Evolutionary conservation across 2,113 vertebrate genomes (phyloP).

Genomic region (Shinisaurus crocodilurus): DNA sequence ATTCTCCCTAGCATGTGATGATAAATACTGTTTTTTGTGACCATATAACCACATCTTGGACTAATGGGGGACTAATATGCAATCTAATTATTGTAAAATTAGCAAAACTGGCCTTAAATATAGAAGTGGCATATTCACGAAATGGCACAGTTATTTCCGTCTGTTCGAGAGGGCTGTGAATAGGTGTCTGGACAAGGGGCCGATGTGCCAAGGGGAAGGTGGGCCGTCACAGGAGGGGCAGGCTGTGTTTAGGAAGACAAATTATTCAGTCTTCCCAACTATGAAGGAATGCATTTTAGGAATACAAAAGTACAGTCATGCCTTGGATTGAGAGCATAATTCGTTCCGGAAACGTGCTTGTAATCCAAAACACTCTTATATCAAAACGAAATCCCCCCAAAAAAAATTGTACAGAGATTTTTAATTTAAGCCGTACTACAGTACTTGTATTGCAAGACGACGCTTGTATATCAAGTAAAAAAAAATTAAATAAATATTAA

Average conservation of each 20-base stretch:
- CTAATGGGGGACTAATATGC: too few relatives aligned
- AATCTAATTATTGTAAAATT: background rate
- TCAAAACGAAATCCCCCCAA: too few relatives aligned
- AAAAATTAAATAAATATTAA: too few relatives aligned
- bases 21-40: rapidly evolving
- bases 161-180: background rate
- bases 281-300: background rate
- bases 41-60: background rate
- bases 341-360: too few relatives aligned
- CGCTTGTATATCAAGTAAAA: too few relatives aligned
- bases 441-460: too few relatives aligned
- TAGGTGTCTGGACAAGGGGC: background rate
- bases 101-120: background rate
- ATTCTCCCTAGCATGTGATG: rapidly evolving
- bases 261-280: background rate
- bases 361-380: too few relatives aligned
- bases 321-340: too few relatives aligned
- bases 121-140: background rate
- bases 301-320: background rate
- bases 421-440: too few relatives aligned
- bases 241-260: background rate
- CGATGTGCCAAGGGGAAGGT: background rate
- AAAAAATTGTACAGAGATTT: too few relatives aligned
- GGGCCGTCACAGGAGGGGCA: background rate
- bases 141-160: background rate